A percentile compares a stretch with the other conserved stretches of the same genome.
Conservation (phyloP, 2,797 vertebrate genomes). For the Morelia viridis region DNA sequence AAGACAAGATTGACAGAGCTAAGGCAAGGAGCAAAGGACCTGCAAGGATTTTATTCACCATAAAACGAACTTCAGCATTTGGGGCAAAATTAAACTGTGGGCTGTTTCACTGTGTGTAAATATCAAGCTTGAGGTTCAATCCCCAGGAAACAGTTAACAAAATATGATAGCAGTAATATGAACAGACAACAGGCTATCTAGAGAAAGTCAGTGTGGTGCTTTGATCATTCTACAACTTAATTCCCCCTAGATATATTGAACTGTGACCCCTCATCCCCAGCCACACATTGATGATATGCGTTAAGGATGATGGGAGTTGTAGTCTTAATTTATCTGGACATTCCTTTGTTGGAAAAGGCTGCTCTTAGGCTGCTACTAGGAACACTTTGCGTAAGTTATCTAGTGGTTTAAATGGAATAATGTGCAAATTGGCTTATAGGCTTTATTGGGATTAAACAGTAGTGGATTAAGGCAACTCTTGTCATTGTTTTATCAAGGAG, state of each 20-base stretch:
- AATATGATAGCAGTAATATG: constrained; percentile 72
- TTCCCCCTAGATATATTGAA: background rate
- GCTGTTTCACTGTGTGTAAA: constrained; percentile 58
- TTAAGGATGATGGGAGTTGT: background rate
- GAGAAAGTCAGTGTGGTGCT: constrained; percentile 28
- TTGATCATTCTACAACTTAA: background rate
- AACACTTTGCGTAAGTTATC: background rate
- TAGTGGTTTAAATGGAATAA: background rate
- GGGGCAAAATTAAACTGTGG: constrained; percentile 34
- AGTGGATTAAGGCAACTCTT: background rate
- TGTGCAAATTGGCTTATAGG: background rate
- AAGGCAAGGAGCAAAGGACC: constrained; percentile 65
- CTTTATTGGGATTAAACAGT: background rate
- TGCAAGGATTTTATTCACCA: constrained; percentile 66
- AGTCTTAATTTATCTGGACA: background rate
- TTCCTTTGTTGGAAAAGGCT: background rate
- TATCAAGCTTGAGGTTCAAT: constrained; percentile 57
- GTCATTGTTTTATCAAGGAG: background rate
- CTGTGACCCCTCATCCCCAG: background rate
- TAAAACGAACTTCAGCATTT: constrained; percentile 43
- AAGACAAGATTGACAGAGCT: constrained; percentile 56
- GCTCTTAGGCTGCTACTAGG: background rate
- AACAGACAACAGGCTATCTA: constrained; percentile 77
- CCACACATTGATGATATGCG: background rate
- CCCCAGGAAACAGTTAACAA: constrained; percentile 71